Base-by-base conservation (phyloP, 2,888 invertebrate genomes). In the Dioctria rufipes region DNA sequence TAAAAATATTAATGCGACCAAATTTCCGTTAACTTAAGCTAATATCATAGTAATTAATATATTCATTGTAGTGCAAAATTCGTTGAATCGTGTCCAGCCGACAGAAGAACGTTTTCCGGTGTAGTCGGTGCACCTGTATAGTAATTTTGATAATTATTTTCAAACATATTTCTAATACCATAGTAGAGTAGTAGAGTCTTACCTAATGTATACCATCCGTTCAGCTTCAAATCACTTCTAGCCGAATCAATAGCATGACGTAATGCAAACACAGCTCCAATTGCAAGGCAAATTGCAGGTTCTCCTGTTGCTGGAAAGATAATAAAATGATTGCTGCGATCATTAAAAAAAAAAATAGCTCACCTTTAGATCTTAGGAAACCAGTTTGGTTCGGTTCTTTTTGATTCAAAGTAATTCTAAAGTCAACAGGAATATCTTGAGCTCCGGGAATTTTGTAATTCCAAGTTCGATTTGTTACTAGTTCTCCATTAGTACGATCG, bases 401-500 rank as follows among this genome's bases (percentile, higher is more conserved):
- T 83, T 92, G 92, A 58, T 92, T 89, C 83, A 95, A 92, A 83
- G 92, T 92, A 4, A 95, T 90, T 82, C 94, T 91, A 84, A 95
- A 93, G 87, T 95, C 94, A 37, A 92, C 91, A 0, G 95, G 95
- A 85, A 95, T 94, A 84, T 95, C 95, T 85, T 94, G 95, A 0
- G 92, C 91, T 0, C 94, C 94, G 0, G 95, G 95, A 2, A 93
- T 92, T 85, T 94, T 94, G 85, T 95, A 95, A 73, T 91, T 94
- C 96, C 96, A 96, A 3, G 96, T 95, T 73, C 95, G 91, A 85
- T 93, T 92, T 0, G 95, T 95, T 5, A 94, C 89, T 3, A 95
- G 87, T 84, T 91, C 90, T 0, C 95, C 96, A 4, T 92, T 93
- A 6, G 89, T 86, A 4, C 90, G 88, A 83, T 94, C 92, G 81